Evolutionary conservation across 2,113 vertebrate genomes (phyloP), one percentile per base, ranked within the genome.

Genomic region (Lota lota): DNA sequence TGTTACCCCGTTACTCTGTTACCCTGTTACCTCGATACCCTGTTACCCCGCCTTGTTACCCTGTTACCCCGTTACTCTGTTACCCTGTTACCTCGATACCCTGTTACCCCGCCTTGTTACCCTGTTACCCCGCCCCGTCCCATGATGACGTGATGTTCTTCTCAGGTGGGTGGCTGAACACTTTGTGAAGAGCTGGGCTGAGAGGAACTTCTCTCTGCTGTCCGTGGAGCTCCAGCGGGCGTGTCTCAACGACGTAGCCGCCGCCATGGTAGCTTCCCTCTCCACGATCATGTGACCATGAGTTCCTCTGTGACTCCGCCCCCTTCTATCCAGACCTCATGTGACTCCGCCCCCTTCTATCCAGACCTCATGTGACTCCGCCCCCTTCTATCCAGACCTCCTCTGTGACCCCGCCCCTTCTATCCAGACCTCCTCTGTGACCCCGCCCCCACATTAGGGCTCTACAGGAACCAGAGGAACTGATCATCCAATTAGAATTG

Each of bases 121-220:
- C 2, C 28, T 28, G n/a, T n/a, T n/a, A 3, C 28, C 6, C 28
- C 6, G 4, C 28, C 6, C n/a, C n/a, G n/a, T n/a, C n/a, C n/a
- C n/a, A 6, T 33, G 28, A 33, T 47, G 40, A 8, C 10, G 40
- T 47, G 40, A 10, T 10, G 6, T 47, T 1, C 12, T 10, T 73
- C 78, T 86, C 85, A 98, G 95, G 76, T 98, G 94, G 94, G 88
- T 96, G 70, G 90, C 90, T 83, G 95, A 95, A 72, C 92, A 98
- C 90, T 98, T 93, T 87, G 90, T 93, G 85, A 97, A 93, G 78
- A 94, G 94, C 77, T 96, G 96, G 93, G 95, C 94, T 68, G 95
- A 97, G 65, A 94, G 93, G 83, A 95, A 91, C 80, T 98, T 98
- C 88, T 93, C 95, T 77, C 91, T 86, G 80, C 84, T 98, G 85